Conservation (phyloP, 2,888 invertebrate genomes). For the Drosophila yooni region DNA sequence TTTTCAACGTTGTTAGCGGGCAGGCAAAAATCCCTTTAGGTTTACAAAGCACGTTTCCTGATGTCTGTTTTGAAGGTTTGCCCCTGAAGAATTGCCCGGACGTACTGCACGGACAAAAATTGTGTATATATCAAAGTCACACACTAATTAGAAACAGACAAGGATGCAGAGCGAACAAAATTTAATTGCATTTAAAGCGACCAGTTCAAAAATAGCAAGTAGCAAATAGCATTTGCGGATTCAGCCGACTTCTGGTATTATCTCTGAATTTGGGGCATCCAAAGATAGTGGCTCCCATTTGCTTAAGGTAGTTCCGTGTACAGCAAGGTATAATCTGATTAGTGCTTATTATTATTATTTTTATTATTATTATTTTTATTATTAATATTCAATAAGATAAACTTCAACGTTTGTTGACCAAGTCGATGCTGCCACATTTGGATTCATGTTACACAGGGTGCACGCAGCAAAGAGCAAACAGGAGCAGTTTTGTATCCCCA, state of each 20-base stretch:
- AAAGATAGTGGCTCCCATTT: no score
- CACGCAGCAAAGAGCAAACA: not conserved
- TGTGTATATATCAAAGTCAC: conserved; percentile 9
- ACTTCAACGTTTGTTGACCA: no score
- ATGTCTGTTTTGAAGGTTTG: conserved; percentile 18
- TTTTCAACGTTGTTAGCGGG: conserved; percentile 45
- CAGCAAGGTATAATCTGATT: no score
- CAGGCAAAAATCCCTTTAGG: conserved; percentile 40
- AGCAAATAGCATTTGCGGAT: not conserved
- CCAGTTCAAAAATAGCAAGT: not conserved
- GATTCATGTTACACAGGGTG: not conserved
- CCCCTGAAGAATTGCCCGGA: not conserved
- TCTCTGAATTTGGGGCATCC: no score
- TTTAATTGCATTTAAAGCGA: no score
- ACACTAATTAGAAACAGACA: conserved; percentile 43
- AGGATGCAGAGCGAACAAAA: not conserved
- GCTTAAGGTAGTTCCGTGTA: no score
- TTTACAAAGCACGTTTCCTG: conserved; percentile 20
- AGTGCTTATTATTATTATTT: no score
- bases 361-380: no score
- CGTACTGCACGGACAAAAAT: not conserved
- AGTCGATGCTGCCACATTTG: no score
- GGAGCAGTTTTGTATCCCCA: conserved; percentile 5
- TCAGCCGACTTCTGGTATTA: no score
- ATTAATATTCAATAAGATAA: no score